phyloP scores from a whole-genome alignment of 2,797 vertebrate species.

The Vireo griseus region DNA sequence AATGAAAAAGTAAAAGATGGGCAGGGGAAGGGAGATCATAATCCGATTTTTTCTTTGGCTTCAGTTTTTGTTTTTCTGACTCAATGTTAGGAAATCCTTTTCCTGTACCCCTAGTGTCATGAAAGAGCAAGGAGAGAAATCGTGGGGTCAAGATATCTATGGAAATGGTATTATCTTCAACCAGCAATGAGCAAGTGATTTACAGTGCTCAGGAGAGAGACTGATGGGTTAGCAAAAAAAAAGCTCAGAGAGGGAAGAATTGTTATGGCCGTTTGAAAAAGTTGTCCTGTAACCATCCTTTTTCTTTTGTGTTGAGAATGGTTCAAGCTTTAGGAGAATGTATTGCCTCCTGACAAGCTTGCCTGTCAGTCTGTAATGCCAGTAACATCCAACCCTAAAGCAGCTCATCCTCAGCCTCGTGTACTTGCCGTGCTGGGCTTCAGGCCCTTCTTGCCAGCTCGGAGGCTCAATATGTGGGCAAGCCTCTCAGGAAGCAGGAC shows the following conservation, averaged over 20 bases:
- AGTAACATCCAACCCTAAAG: background rate
- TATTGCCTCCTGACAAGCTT: background rate
- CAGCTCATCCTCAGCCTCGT: background rate
- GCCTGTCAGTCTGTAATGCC: background rate
- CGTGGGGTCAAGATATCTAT: background rate
- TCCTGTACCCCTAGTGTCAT: background rate
- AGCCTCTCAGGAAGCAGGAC: background rate
- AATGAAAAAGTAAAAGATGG: background rate
- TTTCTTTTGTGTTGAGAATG: background rate
- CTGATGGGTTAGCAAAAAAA: background rate
- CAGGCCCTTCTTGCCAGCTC: background rate
- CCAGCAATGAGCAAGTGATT: background rate
- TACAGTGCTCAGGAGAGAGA: background rate
- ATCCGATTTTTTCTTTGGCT: background rate
- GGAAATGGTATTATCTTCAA: background rate
- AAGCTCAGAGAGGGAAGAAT: background rate
- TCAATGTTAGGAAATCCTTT: background rate
- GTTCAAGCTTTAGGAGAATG: background rate
- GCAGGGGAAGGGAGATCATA: background rate
- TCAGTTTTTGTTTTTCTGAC: constrained; percentile 5
- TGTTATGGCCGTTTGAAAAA: background rate
- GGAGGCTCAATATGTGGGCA: accelerated
- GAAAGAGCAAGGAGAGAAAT: background rate
- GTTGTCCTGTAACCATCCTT: background rate
- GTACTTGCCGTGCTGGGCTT: background rate